Evolutionary conservation across 1,140 invertebrate genomes (phyloP).

Genomic region (Arion vulgaris): DNA sequence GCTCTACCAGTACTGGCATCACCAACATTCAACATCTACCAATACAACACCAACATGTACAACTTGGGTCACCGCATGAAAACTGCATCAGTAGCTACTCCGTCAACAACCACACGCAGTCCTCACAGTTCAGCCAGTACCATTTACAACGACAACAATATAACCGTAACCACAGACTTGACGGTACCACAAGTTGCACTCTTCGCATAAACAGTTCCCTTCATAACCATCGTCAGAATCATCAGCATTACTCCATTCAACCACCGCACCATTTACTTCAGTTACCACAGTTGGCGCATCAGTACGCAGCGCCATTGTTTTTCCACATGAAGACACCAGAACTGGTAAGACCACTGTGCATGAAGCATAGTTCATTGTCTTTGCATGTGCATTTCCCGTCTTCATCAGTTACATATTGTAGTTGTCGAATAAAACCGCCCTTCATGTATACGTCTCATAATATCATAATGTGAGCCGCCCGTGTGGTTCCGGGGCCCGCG

Average conservation of each 20-base stretch:
- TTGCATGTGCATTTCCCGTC: background rate
- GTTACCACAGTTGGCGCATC: slow-evolving; percentile 26
- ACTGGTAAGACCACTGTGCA: slow-evolving; percentile 15
- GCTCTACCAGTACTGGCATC: background rate
- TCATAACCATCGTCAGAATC: background rate
- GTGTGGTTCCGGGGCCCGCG: too few relatives aligned
- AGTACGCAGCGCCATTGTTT: slow-evolving; percentile 23
- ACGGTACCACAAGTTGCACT: background rate
- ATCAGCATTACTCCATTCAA: slow-evolving; percentile 1
- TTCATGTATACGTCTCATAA: too few relatives aligned
- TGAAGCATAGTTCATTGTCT: background rate
- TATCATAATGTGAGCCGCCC: too few relatives aligned
- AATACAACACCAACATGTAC: background rate
- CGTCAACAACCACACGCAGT: background rate
- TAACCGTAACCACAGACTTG: background rate
- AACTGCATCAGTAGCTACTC: background rate
- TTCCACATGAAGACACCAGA: slow-evolving; percentile 15
- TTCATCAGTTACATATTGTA: too few relatives aligned
- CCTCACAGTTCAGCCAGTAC: background rate
- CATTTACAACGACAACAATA: slow-evolving; percentile 8
- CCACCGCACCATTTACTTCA: background rate
- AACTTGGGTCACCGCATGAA: background rate
- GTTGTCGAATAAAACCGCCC: too few relatives aligned
- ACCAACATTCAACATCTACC: background rate
- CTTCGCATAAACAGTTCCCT: background rate